Percentiles rank a stretch among this genome's conserved stretches.
Conservation (phyloP, 2,113 vertebrate genomes). For the Aix galericulata region DNA sequence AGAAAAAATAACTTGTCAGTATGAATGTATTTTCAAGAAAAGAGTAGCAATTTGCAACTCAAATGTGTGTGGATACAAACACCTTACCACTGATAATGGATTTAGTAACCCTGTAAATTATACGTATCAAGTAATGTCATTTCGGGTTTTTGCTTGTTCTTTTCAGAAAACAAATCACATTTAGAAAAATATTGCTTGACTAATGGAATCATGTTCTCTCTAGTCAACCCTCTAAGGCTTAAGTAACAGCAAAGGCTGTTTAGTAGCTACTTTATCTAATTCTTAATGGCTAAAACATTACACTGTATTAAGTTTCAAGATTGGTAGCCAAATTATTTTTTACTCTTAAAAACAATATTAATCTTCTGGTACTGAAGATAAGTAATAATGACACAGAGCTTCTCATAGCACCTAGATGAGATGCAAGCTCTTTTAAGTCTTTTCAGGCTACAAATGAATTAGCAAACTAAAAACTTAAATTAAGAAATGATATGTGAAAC, state of each 20-base stretch:
- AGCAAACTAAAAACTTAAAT: not conserved
- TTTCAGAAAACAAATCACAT: not conserved
- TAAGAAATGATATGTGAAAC: not conserved
- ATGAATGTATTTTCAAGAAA: constrained; percentile 14
- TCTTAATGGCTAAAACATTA: not conserved
- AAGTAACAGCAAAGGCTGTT: not conserved
- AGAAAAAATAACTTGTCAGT: not conserved
- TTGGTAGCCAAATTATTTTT: not conserved
- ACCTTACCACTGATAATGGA: constrained; percentile 1
- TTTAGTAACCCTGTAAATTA: constrained; percentile 30
- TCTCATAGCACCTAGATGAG: not conserved
- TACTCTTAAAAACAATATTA: not conserved
- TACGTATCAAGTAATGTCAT: not conserved
- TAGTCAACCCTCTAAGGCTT: not conserved
- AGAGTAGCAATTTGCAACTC: constrained; percentile 2
- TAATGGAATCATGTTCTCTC: not conserved
- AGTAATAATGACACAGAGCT: not conserved
- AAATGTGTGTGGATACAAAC: not conserved
- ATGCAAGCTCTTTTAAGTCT: not conserved
- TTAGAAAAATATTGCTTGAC: not conserved
- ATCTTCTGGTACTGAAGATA: not conserved
- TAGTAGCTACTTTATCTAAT: not conserved
- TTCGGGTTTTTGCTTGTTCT: not conserved
- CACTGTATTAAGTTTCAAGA: not conserved
- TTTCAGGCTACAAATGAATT: not conserved